Conservation (phyloP, 2,888 invertebrate species). For the Seira sanloemensis region DNA sequence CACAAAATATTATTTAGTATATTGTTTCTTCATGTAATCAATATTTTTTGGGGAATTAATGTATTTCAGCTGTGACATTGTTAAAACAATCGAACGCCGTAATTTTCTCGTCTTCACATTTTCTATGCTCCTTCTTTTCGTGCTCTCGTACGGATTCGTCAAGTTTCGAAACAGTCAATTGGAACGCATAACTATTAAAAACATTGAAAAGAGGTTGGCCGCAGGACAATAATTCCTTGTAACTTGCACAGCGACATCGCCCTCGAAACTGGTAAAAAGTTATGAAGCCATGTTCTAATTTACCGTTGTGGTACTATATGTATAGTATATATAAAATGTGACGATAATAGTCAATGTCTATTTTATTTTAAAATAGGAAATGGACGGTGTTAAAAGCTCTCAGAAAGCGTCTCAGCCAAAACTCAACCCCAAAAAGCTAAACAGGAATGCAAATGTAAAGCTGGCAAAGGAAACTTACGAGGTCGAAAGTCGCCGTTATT, state of each 20-base stretch:
- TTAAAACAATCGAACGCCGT: constrained; percentile 80
- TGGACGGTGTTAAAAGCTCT: not conserved
- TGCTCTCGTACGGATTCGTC: constrained; percentile 82
- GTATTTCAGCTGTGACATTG: constrained; percentile 39
- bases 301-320: too few relatives aligned
- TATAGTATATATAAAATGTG: not conserved
- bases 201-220: constrained; percentile 84
- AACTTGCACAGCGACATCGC: too few relatives aligned
- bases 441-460: constrained; percentile 1
- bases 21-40: not conserved
- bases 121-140: constrained; percentile 82
- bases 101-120: constrained; percentile 90
- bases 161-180: constrained; percentile 82
- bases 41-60: not conserved
- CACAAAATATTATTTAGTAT: constrained; percentile 15
- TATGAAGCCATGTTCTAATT: too few relatives aligned
- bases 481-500: constrained; percentile 32
- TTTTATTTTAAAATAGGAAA: constrained; percentile 24
- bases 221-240: constrained; percentile 77
- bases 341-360: constrained; percentile 10
- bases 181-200: constrained; percentile 82
- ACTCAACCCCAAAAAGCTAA: not conserved
- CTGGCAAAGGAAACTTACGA: constrained; percentile 36
- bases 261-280: too few relatives aligned
- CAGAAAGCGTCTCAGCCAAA: not conserved